Evolutionary conservation across 2,888 invertebrate species (phyloP).

Genomic region (Ischnura elegans): DNA sequence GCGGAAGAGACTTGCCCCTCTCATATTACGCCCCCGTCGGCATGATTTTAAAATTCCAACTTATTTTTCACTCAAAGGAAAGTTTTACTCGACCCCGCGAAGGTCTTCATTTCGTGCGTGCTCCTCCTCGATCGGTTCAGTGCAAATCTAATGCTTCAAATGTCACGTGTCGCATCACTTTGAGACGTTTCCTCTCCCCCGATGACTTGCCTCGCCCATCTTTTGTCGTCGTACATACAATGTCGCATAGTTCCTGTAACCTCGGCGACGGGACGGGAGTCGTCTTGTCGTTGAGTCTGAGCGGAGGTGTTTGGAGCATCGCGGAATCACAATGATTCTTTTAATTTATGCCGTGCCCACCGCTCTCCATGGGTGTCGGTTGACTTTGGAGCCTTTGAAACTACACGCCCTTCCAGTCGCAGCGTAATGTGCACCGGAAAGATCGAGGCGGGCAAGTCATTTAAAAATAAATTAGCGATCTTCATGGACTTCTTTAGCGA

Average conservation of each 20-base stretch:
- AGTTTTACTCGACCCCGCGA: not conserved
- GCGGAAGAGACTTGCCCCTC: no score
- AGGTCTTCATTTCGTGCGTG: not conserved
- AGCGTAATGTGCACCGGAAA: not conserved
- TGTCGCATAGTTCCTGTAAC: conserved; percentile 17
- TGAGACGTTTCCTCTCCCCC: not conserved
- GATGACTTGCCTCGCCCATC: not conserved
- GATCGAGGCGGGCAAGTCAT: not conserved
- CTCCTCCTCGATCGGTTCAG: not conserved
- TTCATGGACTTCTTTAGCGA: not conserved
- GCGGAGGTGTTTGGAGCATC: conserved; percentile 33
- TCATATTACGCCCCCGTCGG: no score
- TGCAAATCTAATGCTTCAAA: not conserved
- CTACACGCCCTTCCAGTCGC: not conserved
- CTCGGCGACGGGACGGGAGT: conserved; percentile 25
- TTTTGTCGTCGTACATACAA: not conserved
- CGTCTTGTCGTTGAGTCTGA: not conserved
- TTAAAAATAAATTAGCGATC: conserved; percentile 38
- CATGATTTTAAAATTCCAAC: no score
- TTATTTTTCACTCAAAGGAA: not conserved
- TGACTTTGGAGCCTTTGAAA: not conserved
- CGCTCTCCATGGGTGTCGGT: conserved; percentile 15
- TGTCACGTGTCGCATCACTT: not conserved
- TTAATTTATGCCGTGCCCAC: conserved; percentile 35
- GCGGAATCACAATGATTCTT: conserved; percentile 24